These are phyloP conservation scores for Drosophila seclusa DNA, from an alignment of 2,888 invertebrate species.

Conservation along the genomic window DNA sequence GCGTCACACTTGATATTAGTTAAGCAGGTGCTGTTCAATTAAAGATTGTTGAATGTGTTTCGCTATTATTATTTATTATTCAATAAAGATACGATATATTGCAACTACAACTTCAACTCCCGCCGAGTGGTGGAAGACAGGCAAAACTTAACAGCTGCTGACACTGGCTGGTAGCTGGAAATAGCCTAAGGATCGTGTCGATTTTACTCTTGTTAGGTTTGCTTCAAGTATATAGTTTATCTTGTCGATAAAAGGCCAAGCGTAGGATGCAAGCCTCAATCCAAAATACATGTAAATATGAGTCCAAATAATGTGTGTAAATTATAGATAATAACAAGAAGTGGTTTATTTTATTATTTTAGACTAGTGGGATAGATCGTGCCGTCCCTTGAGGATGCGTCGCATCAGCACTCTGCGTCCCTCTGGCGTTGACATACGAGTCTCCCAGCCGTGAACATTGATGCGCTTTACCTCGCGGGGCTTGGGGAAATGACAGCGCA, in stretches of 20 bases:
- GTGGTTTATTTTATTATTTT: constrained; percentile 6
- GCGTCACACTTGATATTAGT: neutral
- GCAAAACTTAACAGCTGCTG: neutral
- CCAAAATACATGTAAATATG: neutral
- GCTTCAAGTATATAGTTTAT: neutral
- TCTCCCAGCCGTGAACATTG: constrained; percentile 89
- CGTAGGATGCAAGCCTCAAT: neutral
- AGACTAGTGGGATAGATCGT: constrained; percentile 88
- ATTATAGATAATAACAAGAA: neutral
- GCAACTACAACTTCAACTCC: neutral
- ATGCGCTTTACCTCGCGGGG: constrained; percentile 90
- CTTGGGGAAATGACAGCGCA: constrained; percentile 88
- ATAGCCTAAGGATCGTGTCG: neutral
- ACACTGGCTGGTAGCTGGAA: neutral
- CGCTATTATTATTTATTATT: neutral
- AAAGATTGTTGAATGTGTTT: neutral
- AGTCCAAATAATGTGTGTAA: neutral
- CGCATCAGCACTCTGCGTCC: constrained; percentile 91
- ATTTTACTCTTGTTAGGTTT: neutral
- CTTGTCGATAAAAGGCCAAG: neutral
- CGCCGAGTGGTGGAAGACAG: neutral
- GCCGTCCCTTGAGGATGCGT: constrained; percentile 90
- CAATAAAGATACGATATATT: neutral
- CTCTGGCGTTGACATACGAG: constrained; percentile 88
- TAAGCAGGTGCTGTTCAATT: neutral